A percentile compares a stretch with the other conserved stretches of the same genome.
phyloP scores from a whole-genome alignment of 2,113 vertebrate species.

The Ageneiosus marmoratus region DNA sequence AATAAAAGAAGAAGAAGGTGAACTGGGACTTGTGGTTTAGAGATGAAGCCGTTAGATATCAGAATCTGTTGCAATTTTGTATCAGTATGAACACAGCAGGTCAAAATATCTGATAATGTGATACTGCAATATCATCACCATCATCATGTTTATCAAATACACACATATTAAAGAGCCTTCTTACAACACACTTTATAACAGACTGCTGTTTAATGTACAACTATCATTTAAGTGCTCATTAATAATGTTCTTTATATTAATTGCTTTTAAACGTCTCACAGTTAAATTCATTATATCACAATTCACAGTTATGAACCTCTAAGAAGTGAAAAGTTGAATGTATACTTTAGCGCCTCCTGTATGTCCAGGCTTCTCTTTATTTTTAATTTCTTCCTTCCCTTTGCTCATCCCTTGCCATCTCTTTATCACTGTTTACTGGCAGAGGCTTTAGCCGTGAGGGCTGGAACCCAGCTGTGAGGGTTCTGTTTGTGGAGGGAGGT shows the following conservation, averaged over 20 bases:
- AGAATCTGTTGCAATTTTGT: conserved; percentile 20
- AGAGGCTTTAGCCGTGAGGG: conserved; percentile 59
- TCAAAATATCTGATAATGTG: conserved; percentile 18
- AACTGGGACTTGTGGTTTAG: background rate
- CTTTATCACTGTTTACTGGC: conserved; percentile 66
- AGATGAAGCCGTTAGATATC: background rate
- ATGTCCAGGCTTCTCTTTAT: conserved; percentile 27
- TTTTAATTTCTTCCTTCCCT: conserved; percentile 45
- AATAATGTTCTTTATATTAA: too few species aligned
- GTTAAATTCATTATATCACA: background rate
- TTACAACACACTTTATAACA: background rate
- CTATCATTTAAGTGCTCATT: background rate
- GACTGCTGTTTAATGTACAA: background rate
- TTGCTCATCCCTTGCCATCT: conserved; percentile 61
- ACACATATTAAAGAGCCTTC: background rate
- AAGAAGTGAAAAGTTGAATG: background rate
- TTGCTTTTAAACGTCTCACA: background rate
- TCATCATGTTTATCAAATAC: background rate
- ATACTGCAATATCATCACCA: too few species aligned
- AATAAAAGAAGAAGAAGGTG: background rate
- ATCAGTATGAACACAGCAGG: background rate
- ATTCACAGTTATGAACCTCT: background rate
- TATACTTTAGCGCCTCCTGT: background rate
- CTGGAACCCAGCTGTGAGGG: conserved; percentile 57
- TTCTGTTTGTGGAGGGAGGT: conserved; percentile 55